Evolutionary conservation across 1,140 invertebrate genomes (phyloP), one percentile per base, ranked within the genome.

Genomic region (fruit fly (Drosophila melanogaster)): DNA sequence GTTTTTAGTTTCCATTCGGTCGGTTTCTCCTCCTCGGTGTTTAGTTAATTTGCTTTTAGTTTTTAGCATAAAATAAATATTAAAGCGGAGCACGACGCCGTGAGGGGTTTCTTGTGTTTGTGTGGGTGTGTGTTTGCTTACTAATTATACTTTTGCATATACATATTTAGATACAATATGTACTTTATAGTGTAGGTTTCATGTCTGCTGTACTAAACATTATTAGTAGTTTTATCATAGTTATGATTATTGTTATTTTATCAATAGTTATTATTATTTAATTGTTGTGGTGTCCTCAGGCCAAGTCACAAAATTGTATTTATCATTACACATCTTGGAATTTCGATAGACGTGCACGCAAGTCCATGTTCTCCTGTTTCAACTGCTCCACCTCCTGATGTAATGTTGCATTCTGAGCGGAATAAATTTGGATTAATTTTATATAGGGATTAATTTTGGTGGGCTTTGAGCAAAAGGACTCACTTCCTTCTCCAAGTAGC

Each of bases 401-500:
- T 90, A 97, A 93, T 79, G 95, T 95, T 94, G 96, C 94, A 85
- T 97, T 97, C 96, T 97, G 93, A 0, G 6, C 15, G 1, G 14
- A 38, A 14, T 38, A 12, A 50, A 11, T 2, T 10, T 3, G 54
- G 11, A 54, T 43, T 19, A 24, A 0, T 15, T 50, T 40, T 22
- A 12, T 3, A 3, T 30, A 33, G 19, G 41, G 6, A 44, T 19
- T 10, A 14, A 17, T 44, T 44, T 50, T 4, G 1, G 3, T 11
- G 12, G 2, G 0, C 3, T 2, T 4, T n/a, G 3, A 6, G 30
- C 7, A 10, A 0, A 0, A 3, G 15, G 2, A 92, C 91, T 93
- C 83, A 97, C 96, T 95, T 99, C 97, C 94, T 97, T 98, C 93
- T 99, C 98, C 78, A 99, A 95, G 93, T 97, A 99, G 79, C 97